Evolutionary conservation across 2,113 vertebrate species (phyloP), one percentile per base, ranked within the genome.

Genomic region (Pica pica): DNA sequence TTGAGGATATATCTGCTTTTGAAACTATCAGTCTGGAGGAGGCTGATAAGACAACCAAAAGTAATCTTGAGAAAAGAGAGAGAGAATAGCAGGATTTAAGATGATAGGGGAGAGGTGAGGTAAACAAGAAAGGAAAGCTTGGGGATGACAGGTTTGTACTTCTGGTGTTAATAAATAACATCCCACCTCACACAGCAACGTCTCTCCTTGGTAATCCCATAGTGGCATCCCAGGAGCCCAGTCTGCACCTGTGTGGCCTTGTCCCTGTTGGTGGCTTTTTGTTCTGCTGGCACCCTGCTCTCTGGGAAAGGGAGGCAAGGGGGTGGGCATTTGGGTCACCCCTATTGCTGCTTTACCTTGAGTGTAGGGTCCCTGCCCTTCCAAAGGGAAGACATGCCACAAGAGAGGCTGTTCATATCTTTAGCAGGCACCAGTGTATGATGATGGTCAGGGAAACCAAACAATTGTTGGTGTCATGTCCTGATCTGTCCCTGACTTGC

Each of bases 1-100:
- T 37, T 0, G 6, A 87, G 78, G 71, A 74, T 94, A 55, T 93
- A 90, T 96, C 86, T 92, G 65, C 39, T 88, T 93, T 94, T 87
- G 90, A 94, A 97, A 80, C 94, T 47, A 71, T 93, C 96, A 64
- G 82, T 55, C 96, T 97, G 93, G 91, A 93, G 82, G 93, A 94
- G 91, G 44, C 95, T 97, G 97, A 97, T 97, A 97, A 96, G 93
- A 27, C 15, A 11, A 86, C 80, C 68, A 75, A 64, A 83, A 94
- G 91, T 83, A 95, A 97, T 92, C 95, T 92, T 27, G 83, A 93
- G 95, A 89, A 94, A 44, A 95, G 75, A 77, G 80, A 89, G 86
- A 63, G 57, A 89, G 80, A 89, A 94, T 88, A 89, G 60, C 30
- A 71, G 94, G 94, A 93, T 93, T 94, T 94, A 78, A 93, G 87